A percentile compares a stretch with the other conserved stretches of the same genome.
Evolutionary conservation across 2,113 vertebrate species (phyloP).

Genomic region (Gymnorhina tibicen): DNA sequence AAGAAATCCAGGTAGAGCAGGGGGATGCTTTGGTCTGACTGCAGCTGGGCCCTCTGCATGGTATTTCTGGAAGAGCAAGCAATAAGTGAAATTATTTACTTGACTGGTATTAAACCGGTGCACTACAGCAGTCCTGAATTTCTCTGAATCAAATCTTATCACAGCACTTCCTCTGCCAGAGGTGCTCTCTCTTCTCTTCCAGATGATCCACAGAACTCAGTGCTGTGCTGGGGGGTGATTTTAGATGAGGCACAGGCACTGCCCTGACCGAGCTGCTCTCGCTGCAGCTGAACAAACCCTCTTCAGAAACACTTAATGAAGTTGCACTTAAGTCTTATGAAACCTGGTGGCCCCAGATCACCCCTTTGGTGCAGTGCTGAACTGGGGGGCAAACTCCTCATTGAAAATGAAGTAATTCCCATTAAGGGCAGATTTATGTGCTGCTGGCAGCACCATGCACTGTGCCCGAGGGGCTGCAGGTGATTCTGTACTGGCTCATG

Average conservation of each 20-base stretch:
- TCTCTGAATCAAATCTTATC: background rate
- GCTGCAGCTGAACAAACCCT: background rate
- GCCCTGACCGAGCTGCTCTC: accelerated
- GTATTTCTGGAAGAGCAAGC: background rate
- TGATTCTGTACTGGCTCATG: background rate
- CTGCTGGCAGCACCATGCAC: background rate
- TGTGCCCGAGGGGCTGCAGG: accelerated
- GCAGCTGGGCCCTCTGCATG: background rate
- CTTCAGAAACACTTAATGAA: background rate
- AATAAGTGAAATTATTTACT: background rate
- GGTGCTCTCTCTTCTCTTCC: background rate
- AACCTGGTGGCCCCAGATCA: background rate
- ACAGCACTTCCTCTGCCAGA: background rate
- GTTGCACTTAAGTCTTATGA: background rate
- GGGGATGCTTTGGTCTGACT: background rate
- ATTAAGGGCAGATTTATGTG: background rate
- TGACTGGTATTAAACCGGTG: background rate
- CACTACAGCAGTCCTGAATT: background rate
- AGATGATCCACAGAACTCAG: background rate
- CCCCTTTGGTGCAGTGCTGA: background rate
- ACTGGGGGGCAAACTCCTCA: background rate
- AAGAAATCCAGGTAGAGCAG: background rate
- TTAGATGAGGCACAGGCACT: background rate
- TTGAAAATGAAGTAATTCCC: background rate
- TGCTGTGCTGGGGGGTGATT: background rate